A percentile compares a stretch with the other conserved stretches of the same genome.
Evolutionary conservation across 2,888 invertebrate genomes (phyloP).

Genomic region (Conus canariensis): DNA sequence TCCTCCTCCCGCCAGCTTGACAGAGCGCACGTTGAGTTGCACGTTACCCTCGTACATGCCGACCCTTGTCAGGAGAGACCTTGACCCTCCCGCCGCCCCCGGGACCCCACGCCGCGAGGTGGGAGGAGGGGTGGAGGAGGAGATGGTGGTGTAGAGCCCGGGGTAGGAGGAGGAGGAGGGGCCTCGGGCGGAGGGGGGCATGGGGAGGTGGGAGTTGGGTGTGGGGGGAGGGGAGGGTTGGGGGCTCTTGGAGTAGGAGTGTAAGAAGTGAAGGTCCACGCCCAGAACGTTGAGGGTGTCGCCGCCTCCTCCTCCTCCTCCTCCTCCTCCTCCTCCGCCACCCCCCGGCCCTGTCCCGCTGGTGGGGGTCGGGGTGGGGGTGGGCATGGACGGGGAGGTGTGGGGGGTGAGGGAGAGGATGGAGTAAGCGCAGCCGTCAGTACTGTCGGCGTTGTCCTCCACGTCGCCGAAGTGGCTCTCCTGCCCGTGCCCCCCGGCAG

Average conservation of each 20-base stretch:
- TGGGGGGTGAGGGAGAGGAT: conserved; percentile 42
- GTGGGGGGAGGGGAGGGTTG: conserved; percentile 11
- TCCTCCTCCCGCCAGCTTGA: neutral
- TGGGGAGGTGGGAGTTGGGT: conserved; percentile 1
- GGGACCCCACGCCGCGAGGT: neutral
- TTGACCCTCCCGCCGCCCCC: conserved; percentile 50
- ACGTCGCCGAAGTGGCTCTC: neutral
- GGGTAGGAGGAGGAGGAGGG: neutral
- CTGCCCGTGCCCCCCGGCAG: neutral
- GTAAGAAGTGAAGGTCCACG: conserved; percentile 75
- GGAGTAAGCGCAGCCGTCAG: conserved; percentile 46
- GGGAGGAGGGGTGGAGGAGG: conserved; percentile 12
- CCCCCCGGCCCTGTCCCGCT: neutral
- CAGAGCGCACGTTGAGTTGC: conserved; percentile 51
- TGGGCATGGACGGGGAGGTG: conserved; percentile 43
- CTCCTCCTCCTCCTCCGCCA: neutral
- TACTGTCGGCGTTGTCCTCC: conserved; percentile 13
- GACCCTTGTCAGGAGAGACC: conserved; percentile 61
- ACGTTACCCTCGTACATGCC: conserved; percentile 59
- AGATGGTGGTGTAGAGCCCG: neutral
- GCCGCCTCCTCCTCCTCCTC: conserved; percentile 28
- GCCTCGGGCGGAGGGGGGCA: too few species aligned
- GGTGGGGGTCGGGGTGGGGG: conserved; percentile 42
- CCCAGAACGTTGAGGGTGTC: conserved; percentile 76
- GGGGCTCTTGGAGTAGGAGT: conserved; percentile 64